These are phyloP conservation scores for Drosophila serrata DNA, from an alignment of 1,140 invertebrate genomes.

Conservation along the genomic window DNA sequence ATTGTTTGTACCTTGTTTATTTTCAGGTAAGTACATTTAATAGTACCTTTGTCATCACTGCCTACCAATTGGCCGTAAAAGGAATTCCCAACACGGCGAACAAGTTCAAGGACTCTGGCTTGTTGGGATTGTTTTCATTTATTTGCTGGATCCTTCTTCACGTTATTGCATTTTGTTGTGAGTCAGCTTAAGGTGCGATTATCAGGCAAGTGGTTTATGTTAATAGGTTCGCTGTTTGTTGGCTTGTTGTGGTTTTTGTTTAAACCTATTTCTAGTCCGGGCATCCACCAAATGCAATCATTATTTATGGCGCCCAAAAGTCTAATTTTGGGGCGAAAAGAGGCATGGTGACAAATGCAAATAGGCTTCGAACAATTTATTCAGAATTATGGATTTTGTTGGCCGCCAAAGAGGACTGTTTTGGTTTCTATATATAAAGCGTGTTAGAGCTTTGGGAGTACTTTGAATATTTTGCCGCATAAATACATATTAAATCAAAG, in stretches of 20 bases:
- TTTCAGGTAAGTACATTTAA: neutral
- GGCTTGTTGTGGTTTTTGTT: slow-evolving; percentile 23
- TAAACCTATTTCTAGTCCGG: slow-evolving; percentile 9
- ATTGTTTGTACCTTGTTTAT: neutral
- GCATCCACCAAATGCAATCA: slow-evolving; percentile 47
- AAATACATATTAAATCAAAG: slow-evolving; percentile 6
- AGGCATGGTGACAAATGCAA: slow-evolving; percentile 21
- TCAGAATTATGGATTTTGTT: slow-evolving; percentile 41
- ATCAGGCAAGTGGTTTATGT: slow-evolving; percentile 64
- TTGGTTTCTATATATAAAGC: slow-evolving; percentile 2
- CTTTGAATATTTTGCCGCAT: slow-evolving; percentile 8
- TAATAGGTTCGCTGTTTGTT: slow-evolving; percentile 48
- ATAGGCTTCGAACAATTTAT: slow-evolving; percentile 45
- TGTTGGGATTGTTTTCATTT: slow-evolving; percentile 25
- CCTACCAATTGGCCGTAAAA: slow-evolving; percentile 5
- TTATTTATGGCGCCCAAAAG: slow-evolving; percentile 49
- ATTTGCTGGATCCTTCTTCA: slow-evolving; percentile 12
- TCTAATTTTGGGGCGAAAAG: slow-evolving; percentile 26
- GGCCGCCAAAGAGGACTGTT: slow-evolving; percentile 1
- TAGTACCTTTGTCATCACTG: slow-evolving; percentile 13
- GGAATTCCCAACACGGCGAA: slow-evolving; percentile 20
- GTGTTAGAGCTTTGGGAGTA: neutral
- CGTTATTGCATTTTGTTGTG: slow-evolving; percentile 25
- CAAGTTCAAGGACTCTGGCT: slow-evolving; percentile 54
- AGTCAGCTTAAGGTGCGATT: slow-evolving; percentile 54